These are phyloP conservation scores for Holotrichia oblita DNA, from an alignment of 1,140 invertebrate genomes.

Conservation along the genomic window DNA sequence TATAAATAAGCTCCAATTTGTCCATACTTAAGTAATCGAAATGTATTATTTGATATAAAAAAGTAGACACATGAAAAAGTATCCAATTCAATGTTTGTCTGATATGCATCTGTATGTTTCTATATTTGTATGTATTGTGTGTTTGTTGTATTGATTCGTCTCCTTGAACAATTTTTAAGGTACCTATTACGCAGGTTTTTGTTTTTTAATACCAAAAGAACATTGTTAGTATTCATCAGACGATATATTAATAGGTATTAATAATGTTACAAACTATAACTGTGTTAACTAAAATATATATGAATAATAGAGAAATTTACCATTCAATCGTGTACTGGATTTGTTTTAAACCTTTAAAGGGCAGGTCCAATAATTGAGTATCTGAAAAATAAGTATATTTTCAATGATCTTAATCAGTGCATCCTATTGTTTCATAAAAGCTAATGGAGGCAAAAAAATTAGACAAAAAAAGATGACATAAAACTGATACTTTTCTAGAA, in stretches of 20 bases:
- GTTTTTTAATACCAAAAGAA: not conserved
- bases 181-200: not conserved
- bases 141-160: not conserved
- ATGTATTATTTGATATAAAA: not conserved
- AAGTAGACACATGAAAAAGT: not conserved
- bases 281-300: conserved; percentile 15
- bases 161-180: not conserved
- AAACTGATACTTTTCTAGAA: too few relatives aligned
- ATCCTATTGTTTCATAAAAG: too few relatives aligned
- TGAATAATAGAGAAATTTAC: conserved; percentile 12
- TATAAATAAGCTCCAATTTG: not conserved
- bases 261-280: conserved; percentile 24
- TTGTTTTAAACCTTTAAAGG: not conserved
- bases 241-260: conserved; percentile 20
- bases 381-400: too few relatives aligned
- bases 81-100: not conserved
- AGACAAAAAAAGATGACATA: too few relatives aligned
- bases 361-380: conserved; percentile 4
- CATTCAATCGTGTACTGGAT: conserved; percentile 22
- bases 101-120: conserved; percentile 22
- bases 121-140: conserved; percentile 16
- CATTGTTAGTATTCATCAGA: conserved; percentile 22
- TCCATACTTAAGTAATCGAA: not conserved
- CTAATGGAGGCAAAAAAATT: too few relatives aligned
- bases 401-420: too few relatives aligned